These are phyloP conservation scores for Phodopus roborovskii DNA, from an alignment of 2,113 vertebrate species.

Conservation along the genomic window DNA sequence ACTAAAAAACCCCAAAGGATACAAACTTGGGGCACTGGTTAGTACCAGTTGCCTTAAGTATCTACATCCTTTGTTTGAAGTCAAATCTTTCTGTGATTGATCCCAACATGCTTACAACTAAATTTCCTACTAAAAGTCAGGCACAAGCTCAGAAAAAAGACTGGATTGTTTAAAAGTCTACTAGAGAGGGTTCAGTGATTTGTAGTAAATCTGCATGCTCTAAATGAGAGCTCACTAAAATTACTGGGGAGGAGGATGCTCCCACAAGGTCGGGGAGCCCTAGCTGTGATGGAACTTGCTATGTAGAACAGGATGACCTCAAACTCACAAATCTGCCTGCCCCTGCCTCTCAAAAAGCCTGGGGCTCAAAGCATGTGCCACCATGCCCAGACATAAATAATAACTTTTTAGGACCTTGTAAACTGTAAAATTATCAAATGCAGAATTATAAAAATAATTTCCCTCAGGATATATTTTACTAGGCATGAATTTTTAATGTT, in stretches of 20 bases:
- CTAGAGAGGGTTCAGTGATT: background rate
- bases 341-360: too few species aligned
- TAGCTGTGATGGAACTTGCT: background rate
- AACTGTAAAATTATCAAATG: conserved; percentile 47
- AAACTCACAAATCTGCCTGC: background rate
- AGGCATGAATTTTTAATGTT: conserved; percentile 41
- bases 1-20: conserved; percentile 16
- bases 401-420: conserved; percentile 30
- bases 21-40: conserved; percentile 47
- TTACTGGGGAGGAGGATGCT: too few species aligned
- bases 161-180: conserved; percentile 16
- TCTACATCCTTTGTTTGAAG: conserved; percentile 22
- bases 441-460: conserved; percentile 61
- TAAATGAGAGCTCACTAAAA: background rate
- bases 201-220: conserved; percentile 24
- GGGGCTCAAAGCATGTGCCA: background rate
- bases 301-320: background rate
- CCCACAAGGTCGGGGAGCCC: too few species aligned
- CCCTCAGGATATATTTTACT: conserved; percentile 1
- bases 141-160: conserved; percentile 44
- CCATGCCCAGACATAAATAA: background rate
- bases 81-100: conserved; percentile 1
- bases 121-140: conserved; percentile 61
- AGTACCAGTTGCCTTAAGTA: conserved; percentile 56
- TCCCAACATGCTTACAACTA: conserved; percentile 46